phyloP scores from a whole-genome alignment of 2,113 vertebrate genomes.

The Scalopus aquaticus region DNA sequence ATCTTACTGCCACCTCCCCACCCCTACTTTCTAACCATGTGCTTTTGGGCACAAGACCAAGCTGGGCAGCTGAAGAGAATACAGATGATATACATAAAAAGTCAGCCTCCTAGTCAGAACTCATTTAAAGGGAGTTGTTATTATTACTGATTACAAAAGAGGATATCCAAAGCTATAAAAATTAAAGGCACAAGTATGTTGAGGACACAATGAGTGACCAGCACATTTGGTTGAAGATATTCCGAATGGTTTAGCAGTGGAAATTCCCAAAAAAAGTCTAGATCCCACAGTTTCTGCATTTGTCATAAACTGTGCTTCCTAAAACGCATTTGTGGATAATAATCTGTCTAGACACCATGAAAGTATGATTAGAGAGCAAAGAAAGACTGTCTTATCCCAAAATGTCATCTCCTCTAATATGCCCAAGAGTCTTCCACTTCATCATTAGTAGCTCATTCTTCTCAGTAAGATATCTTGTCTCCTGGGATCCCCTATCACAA shows the following conservation, averaged over 20 bases:
- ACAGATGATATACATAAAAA: neutral
- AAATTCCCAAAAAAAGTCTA: neutral
- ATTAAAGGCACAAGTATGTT: neutral
- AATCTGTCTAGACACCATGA: neutral
- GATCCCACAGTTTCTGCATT: neutral
- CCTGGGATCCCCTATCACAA: conserved; percentile 13
- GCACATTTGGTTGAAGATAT: neutral
- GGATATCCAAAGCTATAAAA: neutral
- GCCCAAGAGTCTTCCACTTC: conserved; percentile 21
- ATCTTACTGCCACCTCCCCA: neutral
- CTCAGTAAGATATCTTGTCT: conserved; percentile 18
- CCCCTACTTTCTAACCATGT: neutral
- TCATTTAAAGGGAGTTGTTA: neutral
- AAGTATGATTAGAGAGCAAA: neutral
- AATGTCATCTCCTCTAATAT: neutral
- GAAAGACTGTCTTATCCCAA: neutral
- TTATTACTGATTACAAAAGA: neutral
- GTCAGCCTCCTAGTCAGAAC: neutral
- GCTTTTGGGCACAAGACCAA: neutral
- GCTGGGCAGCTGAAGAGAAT: neutral
- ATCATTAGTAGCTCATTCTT: conserved; percentile 13
- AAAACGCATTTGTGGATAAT: neutral
- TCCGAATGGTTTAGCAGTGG: neutral
- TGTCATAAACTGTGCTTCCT: neutral
- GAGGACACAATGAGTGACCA: neutral